Conservation (phyloP, 2,888 invertebrate genomes). For the Geophilus truncorum region DNA sequence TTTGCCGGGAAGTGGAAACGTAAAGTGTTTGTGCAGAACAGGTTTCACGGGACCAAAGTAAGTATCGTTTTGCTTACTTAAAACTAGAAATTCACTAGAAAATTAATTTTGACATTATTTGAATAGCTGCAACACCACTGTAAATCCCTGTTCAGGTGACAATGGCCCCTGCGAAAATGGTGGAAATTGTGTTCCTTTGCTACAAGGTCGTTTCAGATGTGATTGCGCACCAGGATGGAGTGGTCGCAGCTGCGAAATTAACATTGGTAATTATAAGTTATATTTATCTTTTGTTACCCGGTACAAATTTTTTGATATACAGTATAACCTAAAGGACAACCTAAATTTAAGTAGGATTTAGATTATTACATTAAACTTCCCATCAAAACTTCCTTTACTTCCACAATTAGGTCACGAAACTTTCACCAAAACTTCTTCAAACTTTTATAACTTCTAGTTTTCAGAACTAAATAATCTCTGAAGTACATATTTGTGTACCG, state of each 20-base stretch:
- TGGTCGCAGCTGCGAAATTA: slow-evolving; percentile 89
- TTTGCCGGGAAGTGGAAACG: slow-evolving; percentile 76
- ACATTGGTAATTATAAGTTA: slow-evolving; percentile 52
- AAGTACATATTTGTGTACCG: too few species aligned
- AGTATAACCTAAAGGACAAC: too few species aligned
- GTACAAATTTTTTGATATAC: too few species aligned
- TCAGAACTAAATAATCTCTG: too few species aligned
- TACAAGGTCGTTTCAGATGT: slow-evolving; percentile 81
- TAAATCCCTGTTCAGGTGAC: slow-evolving; percentile 82
- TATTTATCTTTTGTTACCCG: too few species aligned
- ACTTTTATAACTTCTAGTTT: too few species aligned
- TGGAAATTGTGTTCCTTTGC: slow-evolving; percentile 79
- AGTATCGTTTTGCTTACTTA: too few species aligned
- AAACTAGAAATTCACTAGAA: background rate
- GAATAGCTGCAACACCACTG: slow-evolving; percentile 48
- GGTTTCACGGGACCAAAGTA: slow-evolving; percentile 89
- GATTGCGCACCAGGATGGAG: slow-evolving; percentile 97
- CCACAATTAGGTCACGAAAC: too few species aligned
- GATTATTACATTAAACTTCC: too few species aligned
- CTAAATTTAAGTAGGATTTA: too few species aligned
- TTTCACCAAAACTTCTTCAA: too few species aligned
- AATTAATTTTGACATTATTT: background rate
- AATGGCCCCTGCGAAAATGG: slow-evolving; percentile 89
- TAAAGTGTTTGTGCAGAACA: slow-evolving; percentile 85
- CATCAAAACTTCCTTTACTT: too few species aligned